These are phyloP conservation scores for Brotula barbata DNA, from an alignment of 2,797 vertebrate species.

Conservation along the genomic window DNA sequence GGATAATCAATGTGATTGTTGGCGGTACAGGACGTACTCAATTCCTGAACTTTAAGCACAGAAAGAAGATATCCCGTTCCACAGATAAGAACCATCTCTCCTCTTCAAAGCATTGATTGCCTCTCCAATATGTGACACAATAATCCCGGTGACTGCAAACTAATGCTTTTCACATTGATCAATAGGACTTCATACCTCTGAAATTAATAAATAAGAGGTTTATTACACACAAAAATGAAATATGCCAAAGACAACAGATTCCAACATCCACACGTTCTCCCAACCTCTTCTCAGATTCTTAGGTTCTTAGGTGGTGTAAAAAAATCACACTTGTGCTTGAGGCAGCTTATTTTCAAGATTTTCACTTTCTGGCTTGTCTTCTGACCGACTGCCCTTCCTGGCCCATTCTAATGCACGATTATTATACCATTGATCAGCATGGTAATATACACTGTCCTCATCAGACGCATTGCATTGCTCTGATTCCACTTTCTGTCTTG, in stretches of 20 bases:
- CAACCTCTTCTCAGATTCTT: too few species aligned
- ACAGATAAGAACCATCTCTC: constrained; percentile 1
- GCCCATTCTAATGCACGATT: too few species aligned
- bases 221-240: constrained; percentile 15
- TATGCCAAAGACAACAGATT: neutral
- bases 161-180: constrained; percentile 39
- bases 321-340: too few species aligned
- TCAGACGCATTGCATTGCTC: too few species aligned
- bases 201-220: constrained; percentile 15
- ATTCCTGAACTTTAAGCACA: neutral
- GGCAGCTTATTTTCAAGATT: too few species aligned
- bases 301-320: too few species aligned
- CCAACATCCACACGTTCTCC: too few species aligned
- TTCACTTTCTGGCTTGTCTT: too few species aligned
- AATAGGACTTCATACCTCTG: constrained; percentile 23
- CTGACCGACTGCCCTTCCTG: too few species aligned
- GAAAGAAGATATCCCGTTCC: neutral
- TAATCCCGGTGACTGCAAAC: constrained; percentile 28
- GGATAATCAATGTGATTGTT: neutral
- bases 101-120: constrained; percentile 14
- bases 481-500: too few species aligned
- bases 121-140: constrained; percentile 23
- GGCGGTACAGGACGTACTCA: neutral
- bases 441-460: too few species aligned
- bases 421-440: too few species aligned